Base-by-base conservation (phyloP, 2,113 vertebrate species). In the Thermophis baileyi region DNA sequence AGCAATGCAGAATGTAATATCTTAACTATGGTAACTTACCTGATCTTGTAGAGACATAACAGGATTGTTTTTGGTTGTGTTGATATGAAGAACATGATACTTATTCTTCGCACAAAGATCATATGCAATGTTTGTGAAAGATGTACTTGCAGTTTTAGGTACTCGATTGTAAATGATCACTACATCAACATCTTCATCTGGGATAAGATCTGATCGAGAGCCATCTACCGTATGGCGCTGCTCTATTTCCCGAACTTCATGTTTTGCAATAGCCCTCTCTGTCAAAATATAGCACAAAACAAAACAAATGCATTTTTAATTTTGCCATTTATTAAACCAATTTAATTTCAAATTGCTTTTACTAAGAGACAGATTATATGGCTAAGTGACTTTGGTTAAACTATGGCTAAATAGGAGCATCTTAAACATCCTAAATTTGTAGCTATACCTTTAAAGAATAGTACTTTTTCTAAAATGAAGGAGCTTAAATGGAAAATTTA, bases 41-140 rank as follows among this genome's bases (percentile, higher is more conserved):
- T 99, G 99, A 97, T 99, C 99, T 97, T 99, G 99, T 74, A 99
- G 97, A 94, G 99, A 99, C 99, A 99, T 99, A 96, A 99, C 99
- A 0, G 99, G 99, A 96, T 99, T 99, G 97, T 99, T 99, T 98
- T 99, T 99, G 97, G 98, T 99, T 97, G 99, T 99, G 97, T 99
- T 99, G 97, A 99, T 99, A 97, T 99, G 99, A 94, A 99, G 98
- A 92, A 99, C 99, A 54, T 99, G 99, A 86, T 98, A 99, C 94
- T 97, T 99, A 97, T 99, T 99, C 97, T 98, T 99, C 0, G 98
- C 97, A 97, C 97, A 98, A 49, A 98, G 96, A 96, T 98, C 97
- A 95, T 98, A 98, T 95, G 97, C 98, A 96, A 99, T 99, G 96
- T 99, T 99, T 97, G 99, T 99, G 98, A 99, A 99, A 63, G 99